Evolutionary conservation across 2,797 vertebrate species (phyloP), one percentile per base, ranked within the genome.

Genomic region (Tauraco hartlaubi): DNA sequence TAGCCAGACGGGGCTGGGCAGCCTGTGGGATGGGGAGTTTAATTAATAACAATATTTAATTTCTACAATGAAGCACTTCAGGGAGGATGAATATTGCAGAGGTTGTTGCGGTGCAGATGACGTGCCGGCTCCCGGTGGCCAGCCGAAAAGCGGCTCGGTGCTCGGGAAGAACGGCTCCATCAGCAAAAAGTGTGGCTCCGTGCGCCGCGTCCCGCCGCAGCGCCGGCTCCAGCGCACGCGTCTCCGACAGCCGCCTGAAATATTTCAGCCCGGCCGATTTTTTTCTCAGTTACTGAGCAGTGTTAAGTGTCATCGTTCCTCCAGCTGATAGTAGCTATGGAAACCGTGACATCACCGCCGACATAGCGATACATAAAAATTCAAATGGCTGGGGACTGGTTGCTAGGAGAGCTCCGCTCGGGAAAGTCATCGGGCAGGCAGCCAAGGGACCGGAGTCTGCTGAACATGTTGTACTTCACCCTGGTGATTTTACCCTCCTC

Each of bases 311-410:
- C 97, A 97, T 96, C 95, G 95, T 97, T 98, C 98, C 97, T 98
- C 92, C 91, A 98, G 98, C 98, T 97, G 98, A 98, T 98, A 98
- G 99, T 99, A 98, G 97, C 98, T 85, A 89, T 92, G 96, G 98
- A 97, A 98, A 99, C 98, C 14, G 26, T 99, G 98, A 99, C 98
- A 98, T 99, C 98, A 98, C 97, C 5, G 52, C 97, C 96, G 96
- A 98, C 98, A 99, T 98, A 98, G 98, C 98, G 97, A 98, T 99
- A 98, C 98, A 98, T 98, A 97, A 98, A 98, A 98, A 98, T 98
- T 98, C 96, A 97, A 97, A 98, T 97, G 98, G 97, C 98, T 98
- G 96, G 98, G 98, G 97, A 97, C 78, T 9, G 97, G 98, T 99
- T 99, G 99, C 99, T 98, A 99, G 98, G 98, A 98, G 97, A 99